A percentile compares a stretch with the other conserved stretches of the same genome.
phyloP scores from a whole-genome alignment of 2,113 vertebrate genomes.

The Lycocorax pyrrhopterus region DNA sequence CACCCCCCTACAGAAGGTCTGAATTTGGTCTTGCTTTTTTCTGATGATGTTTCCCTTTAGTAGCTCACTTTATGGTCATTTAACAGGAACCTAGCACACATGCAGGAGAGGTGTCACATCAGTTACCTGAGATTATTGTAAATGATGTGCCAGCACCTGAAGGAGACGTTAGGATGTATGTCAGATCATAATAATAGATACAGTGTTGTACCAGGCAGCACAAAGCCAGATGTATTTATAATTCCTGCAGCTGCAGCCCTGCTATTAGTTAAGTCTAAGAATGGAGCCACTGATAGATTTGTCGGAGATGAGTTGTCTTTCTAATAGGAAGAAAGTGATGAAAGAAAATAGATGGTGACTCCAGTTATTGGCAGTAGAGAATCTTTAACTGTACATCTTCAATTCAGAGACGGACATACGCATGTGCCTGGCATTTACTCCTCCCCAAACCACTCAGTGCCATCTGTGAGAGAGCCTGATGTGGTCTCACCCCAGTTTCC shows the following conservation, averaged over 20 bases:
- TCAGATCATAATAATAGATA: slow-evolving; percentile 71
- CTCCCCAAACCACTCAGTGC: not conserved
- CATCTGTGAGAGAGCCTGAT: not conserved
- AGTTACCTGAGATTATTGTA: slow-evolving; percentile 68
- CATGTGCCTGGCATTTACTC: not conserved
- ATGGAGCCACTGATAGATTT: slow-evolving; percentile 45
- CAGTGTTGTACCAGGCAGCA: slow-evolving; percentile 64
- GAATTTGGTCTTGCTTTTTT: slow-evolving; percentile 44
- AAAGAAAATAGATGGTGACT: slow-evolving; percentile 36
- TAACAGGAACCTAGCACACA: slow-evolving; percentile 27
- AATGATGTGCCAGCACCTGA: slow-evolving; percentile 69
- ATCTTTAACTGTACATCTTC: not conserved
- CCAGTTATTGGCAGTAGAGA: not conserved
- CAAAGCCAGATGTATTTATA: slow-evolving; percentile 75
- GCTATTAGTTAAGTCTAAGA: slow-evolving; percentile 66
- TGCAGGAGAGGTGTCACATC: slow-evolving; percentile 44
- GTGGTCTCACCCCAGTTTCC: not conserved
- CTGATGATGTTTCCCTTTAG: slow-evolving; percentile 7
- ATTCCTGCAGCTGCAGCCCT: slow-evolving; percentile 70
- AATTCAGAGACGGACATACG: not conserved
- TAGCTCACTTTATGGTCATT: slow-evolving; percentile 47
- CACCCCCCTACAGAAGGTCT: slow-evolving; percentile 29
- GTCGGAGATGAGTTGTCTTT: slow-evolving; percentile 42
- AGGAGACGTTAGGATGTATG: slow-evolving; percentile 67
- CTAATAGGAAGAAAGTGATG: slow-evolving; percentile 42